Evolutionary conservation across 2,888 invertebrate genomes (phyloP).

Genomic region (Phaonia tiefii): DNA sequence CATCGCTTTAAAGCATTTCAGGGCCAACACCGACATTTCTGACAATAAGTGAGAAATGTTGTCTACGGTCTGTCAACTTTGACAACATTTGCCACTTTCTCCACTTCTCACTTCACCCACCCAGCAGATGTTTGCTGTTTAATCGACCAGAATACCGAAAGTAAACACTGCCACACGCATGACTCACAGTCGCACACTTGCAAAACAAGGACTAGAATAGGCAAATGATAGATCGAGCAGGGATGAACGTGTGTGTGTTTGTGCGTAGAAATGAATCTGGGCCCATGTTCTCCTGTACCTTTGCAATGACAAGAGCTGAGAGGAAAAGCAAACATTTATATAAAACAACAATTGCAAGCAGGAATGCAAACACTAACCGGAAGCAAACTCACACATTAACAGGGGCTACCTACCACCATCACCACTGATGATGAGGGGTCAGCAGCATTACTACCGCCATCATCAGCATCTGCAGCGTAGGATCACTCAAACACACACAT

Average conservation of each 20-base stretch:
- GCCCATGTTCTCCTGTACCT: slow-evolving; percentile 23
- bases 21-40: slow-evolving; percentile 25
- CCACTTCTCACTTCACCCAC: not conserved
- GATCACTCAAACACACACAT: not conserved
- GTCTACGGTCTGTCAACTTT: slow-evolving; percentile 67
- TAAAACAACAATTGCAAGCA: slow-evolving; percentile 56
- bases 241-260: not conserved
- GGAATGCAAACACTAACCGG: slow-evolving; percentile 61
- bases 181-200: not conserved
- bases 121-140: slow-evolving; percentile 31
- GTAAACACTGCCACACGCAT: slow-evolving; percentile 51
- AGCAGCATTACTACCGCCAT: not conserved
- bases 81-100: slow-evolving; percentile 63
- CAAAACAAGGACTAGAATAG: no score
- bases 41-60: slow-evolving; percentile 65
- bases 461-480: not conserved
- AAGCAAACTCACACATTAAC: slow-evolving; percentile 45
- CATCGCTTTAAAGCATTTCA: not conserved
- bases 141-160: slow-evolving; percentile 66
- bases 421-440: not conserved
- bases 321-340: slow-evolving; percentile 63
- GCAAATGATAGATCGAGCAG: no score
- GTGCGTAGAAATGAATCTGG: not conserved
- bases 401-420: not conserved
- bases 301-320: slow-evolving; percentile 37